A percentile compares a stretch with the other conserved stretches of the same genome.
Evolutionary conservation across 1,140 invertebrate genomes (phyloP).

Genomic region (Drosophila pseudoobscura): DNA sequence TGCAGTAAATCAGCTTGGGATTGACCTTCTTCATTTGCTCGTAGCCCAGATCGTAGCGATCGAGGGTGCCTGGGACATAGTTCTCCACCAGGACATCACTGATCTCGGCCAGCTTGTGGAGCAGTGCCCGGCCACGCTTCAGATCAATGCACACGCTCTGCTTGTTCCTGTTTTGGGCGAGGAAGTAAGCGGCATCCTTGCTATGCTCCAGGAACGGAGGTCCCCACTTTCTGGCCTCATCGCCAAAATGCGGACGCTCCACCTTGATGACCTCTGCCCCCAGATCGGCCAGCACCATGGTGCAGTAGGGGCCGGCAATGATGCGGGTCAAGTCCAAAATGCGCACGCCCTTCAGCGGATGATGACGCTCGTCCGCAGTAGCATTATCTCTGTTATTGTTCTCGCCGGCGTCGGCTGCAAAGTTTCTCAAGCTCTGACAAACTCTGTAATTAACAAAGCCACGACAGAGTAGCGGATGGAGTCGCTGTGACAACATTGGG

Average conservation of each 20-base stretch:
- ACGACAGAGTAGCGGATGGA: slow-evolving; percentile 5
- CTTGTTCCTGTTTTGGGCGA: slow-evolving; percentile 96
- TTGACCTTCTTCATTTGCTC: slow-evolving; percentile 88
- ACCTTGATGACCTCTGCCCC: slow-evolving; percentile 98
- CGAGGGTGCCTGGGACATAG: slow-evolving; percentile 95
- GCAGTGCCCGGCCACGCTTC: slow-evolving; percentile 90
- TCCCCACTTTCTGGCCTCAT: slow-evolving; percentile 96
- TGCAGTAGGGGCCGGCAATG: slow-evolving; percentile 93
- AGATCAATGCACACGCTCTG: slow-evolving; percentile 96
- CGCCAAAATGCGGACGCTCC: slow-evolving; percentile 88
- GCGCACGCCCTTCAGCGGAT: slow-evolving; percentile 85
- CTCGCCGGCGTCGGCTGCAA: slow-evolving; percentile 45
- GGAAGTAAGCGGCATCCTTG: slow-evolving; percentile 92
- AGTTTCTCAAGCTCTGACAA: slow-evolving; percentile 63
- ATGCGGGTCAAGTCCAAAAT: slow-evolving; percentile 94
- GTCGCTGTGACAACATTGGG: slow-evolving; percentile 29
- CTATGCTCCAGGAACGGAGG: slow-evolving; percentile 93
- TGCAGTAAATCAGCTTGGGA: slow-evolving; percentile 95
- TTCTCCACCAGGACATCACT: slow-evolving; percentile 97
- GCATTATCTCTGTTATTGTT: slow-evolving; percentile 14
- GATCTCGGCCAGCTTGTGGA: slow-evolving; percentile 89
- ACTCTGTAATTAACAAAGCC: slow-evolving; percentile 41
- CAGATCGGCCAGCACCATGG: slow-evolving; percentile 96
- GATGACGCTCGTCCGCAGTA: slow-evolving; percentile 46
- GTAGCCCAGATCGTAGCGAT: slow-evolving; percentile 91